These are phyloP conservation scores for Ictidomys tridecemlineatus DNA, from an alignment of 2,113 vertebrate genomes.

Conservation along the genomic window DNA sequence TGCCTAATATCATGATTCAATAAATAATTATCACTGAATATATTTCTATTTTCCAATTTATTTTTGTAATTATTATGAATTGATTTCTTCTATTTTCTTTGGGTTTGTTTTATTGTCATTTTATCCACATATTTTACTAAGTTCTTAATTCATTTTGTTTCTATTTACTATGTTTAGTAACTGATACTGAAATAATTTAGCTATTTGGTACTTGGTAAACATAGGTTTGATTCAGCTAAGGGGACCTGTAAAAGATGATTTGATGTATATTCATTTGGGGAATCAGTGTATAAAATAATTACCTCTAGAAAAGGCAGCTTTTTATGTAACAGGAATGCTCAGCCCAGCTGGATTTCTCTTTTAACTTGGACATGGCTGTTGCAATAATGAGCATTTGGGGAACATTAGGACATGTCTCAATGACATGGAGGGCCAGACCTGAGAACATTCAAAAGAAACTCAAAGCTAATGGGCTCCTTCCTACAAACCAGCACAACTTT, in stretches of 20 bases:
- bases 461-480: neutral
- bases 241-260: neutral
- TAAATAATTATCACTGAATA: neutral
- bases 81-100: neutral
- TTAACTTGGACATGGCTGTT: constrained; percentile 71
- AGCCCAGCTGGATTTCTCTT: constrained; percentile 55
- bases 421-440: constrained; percentile 52
- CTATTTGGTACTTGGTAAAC: neutral
- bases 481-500: neutral
- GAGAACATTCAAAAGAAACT: constrained; percentile 19
- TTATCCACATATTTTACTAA: constrained; percentile 9
- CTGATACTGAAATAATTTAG: neutral
- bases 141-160: neutral
- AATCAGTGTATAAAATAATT: constrained; percentile 64
- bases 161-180: neutral
- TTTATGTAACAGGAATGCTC: constrained; percentile 57
- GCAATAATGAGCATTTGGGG: constrained; percentile 68
- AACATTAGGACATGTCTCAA: constrained; percentile 41
- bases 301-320: constrained; percentile 50
- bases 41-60: constrained; percentile 25
- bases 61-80: constrained; percentile 36
- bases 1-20: neutral
- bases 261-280: constrained; percentile 23
- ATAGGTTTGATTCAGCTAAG: constrained; percentile 28
- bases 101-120: neutral